These are phyloP conservation scores for Hyposoter dolosus DNA, from an alignment of 2,888 invertebrate species.

Conservation along the genomic window DNA sequence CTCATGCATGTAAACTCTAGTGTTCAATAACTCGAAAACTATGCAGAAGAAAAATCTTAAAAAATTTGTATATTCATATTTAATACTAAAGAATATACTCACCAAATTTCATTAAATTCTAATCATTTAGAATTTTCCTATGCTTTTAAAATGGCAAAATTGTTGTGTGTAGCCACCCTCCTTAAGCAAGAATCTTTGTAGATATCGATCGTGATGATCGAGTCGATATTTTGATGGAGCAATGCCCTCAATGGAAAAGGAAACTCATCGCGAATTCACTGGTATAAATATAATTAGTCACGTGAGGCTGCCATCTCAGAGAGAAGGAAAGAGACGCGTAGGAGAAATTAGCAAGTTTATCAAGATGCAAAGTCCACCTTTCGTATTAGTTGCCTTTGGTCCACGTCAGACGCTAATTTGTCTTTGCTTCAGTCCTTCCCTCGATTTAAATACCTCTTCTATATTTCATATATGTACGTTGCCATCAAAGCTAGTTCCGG, in stretches of 20 bases:
- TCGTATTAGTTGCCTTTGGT: constrained; percentile 21
- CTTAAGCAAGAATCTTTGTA: not conserved
- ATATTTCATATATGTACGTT: not conserved
- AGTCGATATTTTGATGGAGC: not conserved
- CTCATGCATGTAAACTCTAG: too few relatives aligned
- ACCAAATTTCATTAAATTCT: too few relatives aligned
- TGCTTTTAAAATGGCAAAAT: too few relatives aligned
- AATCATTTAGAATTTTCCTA: too few relatives aligned
- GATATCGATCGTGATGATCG: not conserved
- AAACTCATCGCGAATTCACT: not conserved
- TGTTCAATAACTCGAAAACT: too few relatives aligned
- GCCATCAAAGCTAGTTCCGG: not conserved
- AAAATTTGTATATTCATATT: too few relatives aligned
- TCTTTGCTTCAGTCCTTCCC: not conserved
- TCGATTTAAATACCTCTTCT: constrained; percentile 17
- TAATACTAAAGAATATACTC: too few relatives aligned
- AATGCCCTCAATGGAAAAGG: not conserved
- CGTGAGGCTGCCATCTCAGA: not conserved
- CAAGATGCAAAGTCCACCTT: constrained; percentile 31
- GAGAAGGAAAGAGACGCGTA: constrained; percentile 18
- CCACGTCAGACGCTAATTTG: constrained; percentile 37
- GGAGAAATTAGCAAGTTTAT: constrained; percentile 46
- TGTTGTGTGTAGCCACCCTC: too few relatives aligned
- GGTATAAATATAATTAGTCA: not conserved
- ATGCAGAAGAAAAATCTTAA: too few relatives aligned